Evolutionary conservation across 2,113 vertebrate genomes (phyloP).

Genomic region (Anoura caudifer): DNA sequence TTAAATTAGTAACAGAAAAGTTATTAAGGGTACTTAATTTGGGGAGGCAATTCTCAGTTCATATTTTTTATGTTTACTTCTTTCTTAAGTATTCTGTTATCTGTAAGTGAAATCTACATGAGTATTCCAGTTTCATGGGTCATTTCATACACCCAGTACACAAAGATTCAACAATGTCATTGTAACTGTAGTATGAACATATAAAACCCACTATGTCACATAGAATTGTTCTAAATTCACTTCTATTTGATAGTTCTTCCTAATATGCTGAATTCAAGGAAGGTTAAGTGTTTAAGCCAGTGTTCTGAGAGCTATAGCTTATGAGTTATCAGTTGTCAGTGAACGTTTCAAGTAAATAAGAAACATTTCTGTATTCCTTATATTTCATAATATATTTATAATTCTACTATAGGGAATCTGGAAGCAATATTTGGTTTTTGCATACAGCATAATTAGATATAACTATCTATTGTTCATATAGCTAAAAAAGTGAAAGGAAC

Average conservation of each 20-base stretch:
- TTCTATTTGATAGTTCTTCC: neutral
- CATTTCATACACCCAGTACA: neutral
- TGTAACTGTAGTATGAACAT: neutral
- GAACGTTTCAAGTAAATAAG: neutral
- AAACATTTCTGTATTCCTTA: neutral
- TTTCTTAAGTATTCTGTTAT: slow-evolving; percentile 29
- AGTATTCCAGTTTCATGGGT: neutral
- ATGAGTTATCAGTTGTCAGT: neutral
- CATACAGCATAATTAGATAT: neutral
- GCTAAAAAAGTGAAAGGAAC: neutral
- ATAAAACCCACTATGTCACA: neutral
- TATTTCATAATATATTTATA: neutral
- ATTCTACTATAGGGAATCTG: neutral
- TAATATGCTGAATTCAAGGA: neutral
- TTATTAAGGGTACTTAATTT: neutral
- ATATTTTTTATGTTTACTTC: neutral
- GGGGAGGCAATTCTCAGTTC: neutral
- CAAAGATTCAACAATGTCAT: neutral
- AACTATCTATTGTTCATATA: neutral
- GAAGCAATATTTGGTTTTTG: neutral
- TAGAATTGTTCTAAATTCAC: slow-evolving; percentile 30
- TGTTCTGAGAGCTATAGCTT: slow-evolving; percentile 24
- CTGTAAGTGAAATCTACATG: neutral
- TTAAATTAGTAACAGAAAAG: slow-evolving; percentile 1
- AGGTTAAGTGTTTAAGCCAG: neutral